Evolutionary conservation across 1,140 invertebrate species (phyloP), one percentile per base, ranked within the genome.

Genomic region (Elysia chlorotica): DNA sequence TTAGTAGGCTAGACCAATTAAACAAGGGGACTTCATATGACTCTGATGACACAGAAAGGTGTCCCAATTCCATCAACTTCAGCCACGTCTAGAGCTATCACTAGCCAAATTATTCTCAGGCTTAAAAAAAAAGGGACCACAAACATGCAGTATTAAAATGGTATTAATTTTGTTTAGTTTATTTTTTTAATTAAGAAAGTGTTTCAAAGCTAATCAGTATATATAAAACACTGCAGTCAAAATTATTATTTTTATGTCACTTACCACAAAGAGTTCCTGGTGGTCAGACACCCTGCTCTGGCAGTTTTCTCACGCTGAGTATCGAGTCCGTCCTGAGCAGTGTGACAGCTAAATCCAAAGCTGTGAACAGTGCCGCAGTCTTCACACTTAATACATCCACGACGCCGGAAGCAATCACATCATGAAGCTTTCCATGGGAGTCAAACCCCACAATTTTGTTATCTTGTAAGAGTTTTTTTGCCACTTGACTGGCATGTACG

Each of bases 311-410:
- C 23, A 66, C 62, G 30, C 38, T 63, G 57, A 73, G 23, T 6
- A 73, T 28, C n/a, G 41, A 28, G 53, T 63, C 57, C 3, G 48
- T 36, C 6, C 37, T 41, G 1, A 71, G 36, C 35, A 71, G 59
- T 35, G 17, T 63, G 5, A 31, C 69, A 19, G 48, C 53, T 38
- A 73, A 30, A 28, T 57, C 25, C 1, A 73, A 36, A 28, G 57
- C 33, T 23, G 57, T 28, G 33, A 21, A 65, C 2, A 66, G 25
- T 17, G 17, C 23, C 21, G 38, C 71, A 6, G 66, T 37, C 73
- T 75, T 75, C 25, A 76, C 65, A 33, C 63, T 28, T 14, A 79
- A 59, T 56, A 76, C 57, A 65, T 56, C 69, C 61, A 73, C 70
- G 59, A 76, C 23, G 10, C 63, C 73, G 30, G n/a, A 53, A 25